These are phyloP conservation scores for Zoanthus solanderi DNA, from an alignment of 92 coral and sea anemone species.

Conservation along the genomic window DNA sequence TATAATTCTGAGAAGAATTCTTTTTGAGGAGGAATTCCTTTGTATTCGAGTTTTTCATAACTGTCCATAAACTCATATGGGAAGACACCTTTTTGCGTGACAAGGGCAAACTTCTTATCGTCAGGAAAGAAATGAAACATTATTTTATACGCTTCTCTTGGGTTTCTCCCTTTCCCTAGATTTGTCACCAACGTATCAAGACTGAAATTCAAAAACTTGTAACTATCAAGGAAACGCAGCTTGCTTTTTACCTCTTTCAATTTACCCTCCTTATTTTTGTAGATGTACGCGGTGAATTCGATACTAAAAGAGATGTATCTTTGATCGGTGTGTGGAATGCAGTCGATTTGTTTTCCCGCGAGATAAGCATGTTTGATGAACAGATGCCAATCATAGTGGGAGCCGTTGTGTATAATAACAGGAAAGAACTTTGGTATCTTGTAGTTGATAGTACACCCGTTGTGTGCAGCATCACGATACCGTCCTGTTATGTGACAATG, in stretches of 20 bases:
- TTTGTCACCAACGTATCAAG: background rate
- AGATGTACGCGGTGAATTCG: background rate
- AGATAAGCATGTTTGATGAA: background rate
- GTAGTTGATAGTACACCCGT: background rate
- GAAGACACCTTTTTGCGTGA: too few relatives aligned
- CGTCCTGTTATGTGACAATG: background rate
- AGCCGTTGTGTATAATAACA: background rate
- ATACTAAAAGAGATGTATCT: background rate
- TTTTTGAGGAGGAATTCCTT: too few relatives aligned
- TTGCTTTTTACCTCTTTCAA: background rate
- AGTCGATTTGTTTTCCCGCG: background rate
- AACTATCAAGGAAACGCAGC: background rate
- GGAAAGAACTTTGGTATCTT: background rate
- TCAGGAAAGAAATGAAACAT: too few relatives aligned
- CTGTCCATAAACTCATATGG: too few relatives aligned
- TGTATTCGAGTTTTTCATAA: too few relatives aligned
- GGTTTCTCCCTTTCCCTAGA: background rate
- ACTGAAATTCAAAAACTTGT: background rate
- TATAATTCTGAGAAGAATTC: too few relatives aligned
- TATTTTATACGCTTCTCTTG: too few relatives aligned
- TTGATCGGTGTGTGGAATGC: background rate
- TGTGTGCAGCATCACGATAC: background rate
- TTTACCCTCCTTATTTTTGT: background rate
- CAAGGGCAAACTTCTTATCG: too few relatives aligned
- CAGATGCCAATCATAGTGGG: background rate